phyloP scores from a whole-genome alignment of 2,113 vertebrate genomes.

The Aphelocoma coerulescens region DNA sequence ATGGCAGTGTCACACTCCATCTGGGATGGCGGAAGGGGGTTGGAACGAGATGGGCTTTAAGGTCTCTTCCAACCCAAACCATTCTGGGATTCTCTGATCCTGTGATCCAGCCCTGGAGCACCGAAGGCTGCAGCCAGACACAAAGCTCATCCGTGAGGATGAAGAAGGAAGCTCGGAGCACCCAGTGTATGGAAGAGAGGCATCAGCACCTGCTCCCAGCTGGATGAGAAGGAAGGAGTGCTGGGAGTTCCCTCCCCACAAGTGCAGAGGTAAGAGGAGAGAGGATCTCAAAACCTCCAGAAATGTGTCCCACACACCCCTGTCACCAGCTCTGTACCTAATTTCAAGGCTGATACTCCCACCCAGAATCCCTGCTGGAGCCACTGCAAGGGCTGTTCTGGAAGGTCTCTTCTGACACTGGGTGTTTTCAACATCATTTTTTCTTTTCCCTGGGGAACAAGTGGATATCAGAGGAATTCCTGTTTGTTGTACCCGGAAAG shows the following conservation, averaged over 20 bases:
- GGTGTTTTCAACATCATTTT: neutral
- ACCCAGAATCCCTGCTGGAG: neutral
- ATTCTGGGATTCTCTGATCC: neutral
- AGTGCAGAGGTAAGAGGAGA: neutral
- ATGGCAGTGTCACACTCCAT: neutral
- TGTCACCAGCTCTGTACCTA: too few relatives aligned
- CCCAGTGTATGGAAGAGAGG: fast-evolving
- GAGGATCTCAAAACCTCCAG: neutral
- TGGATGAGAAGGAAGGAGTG: neutral
- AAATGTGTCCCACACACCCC: neutral
- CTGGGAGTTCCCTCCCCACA: neutral
- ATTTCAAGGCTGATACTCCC: neutral
- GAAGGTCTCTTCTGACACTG: neutral
- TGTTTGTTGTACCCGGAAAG: neutral
- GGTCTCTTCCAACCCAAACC: neutral
- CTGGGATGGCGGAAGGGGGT: neutral
- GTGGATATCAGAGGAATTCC: neutral
- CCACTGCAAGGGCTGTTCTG: neutral
- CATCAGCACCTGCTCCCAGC: neutral
- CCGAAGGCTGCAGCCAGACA: neutral
- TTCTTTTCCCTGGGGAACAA: neutral
- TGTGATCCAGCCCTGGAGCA: neutral
- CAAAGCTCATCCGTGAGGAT: neutral
- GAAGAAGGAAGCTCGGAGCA: neutral
- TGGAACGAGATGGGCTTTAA: neutral